A percentile compares a stretch with the other conserved stretches of the same genome.
Evolutionary conservation across 2,888 invertebrate genomes (phyloP).

Genomic region (Yponomeuta plumbellus): DNA sequence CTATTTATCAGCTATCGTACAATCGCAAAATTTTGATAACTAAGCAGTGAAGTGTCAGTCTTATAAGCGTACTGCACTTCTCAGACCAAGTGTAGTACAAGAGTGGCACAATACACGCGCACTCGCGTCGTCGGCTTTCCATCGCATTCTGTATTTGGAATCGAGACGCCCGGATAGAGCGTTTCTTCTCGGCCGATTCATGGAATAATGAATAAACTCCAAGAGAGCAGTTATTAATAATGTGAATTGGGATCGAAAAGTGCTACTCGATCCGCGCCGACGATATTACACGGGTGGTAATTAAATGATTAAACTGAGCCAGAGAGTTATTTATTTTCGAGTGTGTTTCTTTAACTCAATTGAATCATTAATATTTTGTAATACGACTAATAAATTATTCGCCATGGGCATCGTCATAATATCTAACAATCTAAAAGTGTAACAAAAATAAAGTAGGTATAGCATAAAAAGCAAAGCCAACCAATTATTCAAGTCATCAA

Average conservation of each 20-base stretch:
- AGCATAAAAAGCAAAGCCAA: no score
- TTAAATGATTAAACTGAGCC: no score
- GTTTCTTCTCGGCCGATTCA: conserved; percentile 39
- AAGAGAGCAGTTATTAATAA: conserved; percentile 28
- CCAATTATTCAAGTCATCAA: no score
- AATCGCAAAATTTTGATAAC: not conserved
- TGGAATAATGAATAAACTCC: conserved; percentile 34
- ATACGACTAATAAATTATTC: no score
- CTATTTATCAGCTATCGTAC: no score
- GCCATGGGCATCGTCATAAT: no score
- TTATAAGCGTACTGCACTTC: not conserved
- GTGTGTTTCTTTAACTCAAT: no score
- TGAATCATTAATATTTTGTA: no score
- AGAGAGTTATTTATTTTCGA: no score
- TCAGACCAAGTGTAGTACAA: not conserved
- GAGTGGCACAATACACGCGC: not conserved
- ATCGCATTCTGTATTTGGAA: conserved; percentile 41
- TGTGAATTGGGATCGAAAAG: not conserved
- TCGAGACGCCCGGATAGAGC: conserved; percentile 30
- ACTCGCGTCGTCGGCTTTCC: conserved; percentile 44
- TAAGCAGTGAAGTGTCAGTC: not conserved
- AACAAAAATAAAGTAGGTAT: no score
- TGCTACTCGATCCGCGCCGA: not conserved
- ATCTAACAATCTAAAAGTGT: no score
- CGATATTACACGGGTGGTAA: not conserved